These are phyloP conservation scores for Leptopilina myrica DNA, from an alignment of 2,888 invertebrate species.

Conservation along the genomic window DNA sequence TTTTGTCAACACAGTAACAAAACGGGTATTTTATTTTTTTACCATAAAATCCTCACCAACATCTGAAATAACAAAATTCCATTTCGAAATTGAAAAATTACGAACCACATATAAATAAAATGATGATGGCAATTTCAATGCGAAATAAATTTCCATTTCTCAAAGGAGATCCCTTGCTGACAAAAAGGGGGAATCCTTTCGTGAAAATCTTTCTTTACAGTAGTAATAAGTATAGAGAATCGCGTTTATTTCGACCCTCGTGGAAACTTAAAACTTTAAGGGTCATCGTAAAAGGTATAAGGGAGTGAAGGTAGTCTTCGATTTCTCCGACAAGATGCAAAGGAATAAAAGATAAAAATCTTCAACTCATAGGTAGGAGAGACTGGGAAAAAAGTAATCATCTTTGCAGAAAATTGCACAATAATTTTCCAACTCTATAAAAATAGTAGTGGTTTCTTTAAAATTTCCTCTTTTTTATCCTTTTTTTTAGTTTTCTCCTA, in stretches of 20 bases:
- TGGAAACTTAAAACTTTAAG: constrained; percentile 34
- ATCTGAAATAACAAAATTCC: too few relatives aligned
- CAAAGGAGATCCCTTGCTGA: background rate
- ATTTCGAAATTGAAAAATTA: too few relatives aligned
- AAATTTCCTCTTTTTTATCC: background rate
- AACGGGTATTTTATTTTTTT: too few relatives aligned
- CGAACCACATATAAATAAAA: too few relatives aligned
- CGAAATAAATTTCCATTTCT: too few relatives aligned
- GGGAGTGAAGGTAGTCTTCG: background rate
- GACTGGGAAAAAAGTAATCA: background rate
- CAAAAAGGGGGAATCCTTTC: background rate
- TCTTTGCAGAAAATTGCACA: constrained; percentile 26
- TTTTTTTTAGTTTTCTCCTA: background rate
- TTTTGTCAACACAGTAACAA: too few relatives aligned
- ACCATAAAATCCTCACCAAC: too few relatives aligned
- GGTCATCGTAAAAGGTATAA: background rate
- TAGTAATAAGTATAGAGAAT: constrained; percentile 9
- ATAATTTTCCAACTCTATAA: constrained; percentile 16
- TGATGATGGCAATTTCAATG: too few relatives aligned
- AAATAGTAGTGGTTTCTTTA: constrained; percentile 20
- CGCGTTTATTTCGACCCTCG: constrained; percentile 17
- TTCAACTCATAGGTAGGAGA: background rate
- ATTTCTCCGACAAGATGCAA: constrained; percentile 13
- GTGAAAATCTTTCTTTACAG: background rate
- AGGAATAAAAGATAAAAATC: constrained; percentile 20